These are phyloP conservation scores for Nematolebias whitei DNA, from an alignment of 2,113 vertebrate genomes.

Conservation along the genomic window DNA sequence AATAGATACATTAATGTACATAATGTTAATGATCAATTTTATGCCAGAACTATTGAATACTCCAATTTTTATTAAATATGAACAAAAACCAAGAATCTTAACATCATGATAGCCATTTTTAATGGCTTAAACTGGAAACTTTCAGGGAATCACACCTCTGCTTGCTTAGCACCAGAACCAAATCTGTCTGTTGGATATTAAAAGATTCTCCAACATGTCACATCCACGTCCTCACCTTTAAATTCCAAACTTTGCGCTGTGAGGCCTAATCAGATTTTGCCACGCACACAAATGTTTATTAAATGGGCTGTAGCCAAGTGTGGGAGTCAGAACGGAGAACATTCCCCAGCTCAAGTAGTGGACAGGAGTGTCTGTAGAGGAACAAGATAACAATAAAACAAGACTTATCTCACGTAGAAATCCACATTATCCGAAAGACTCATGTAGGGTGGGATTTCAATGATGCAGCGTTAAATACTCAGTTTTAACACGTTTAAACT, in stretches of 20 bases:
- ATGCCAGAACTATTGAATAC: too few relatives aligned
- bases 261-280: conserved; percentile 70
- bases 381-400: conserved; percentile 50
- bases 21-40: too few relatives aligned
- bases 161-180: not conserved
- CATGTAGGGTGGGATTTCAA: not conserved
- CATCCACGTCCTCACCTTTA: conserved; percentile 7
- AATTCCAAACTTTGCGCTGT: conserved; percentile 25
- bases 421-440: conserved; percentile 8
- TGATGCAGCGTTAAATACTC: not conserved
- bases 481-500: not conserved
- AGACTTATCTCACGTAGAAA: conserved; percentile 23
- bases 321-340: conserved; percentile 46
- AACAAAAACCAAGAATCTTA: too few relatives aligned
- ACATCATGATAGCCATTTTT: too few relatives aligned
- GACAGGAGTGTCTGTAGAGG: conserved; percentile 34
- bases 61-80: too few relatives aligned
- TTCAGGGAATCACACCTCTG: too few relatives aligned
- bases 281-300: conserved; percentile 57
- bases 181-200: too few relatives aligned
- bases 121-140: too few relatives aligned
- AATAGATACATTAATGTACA: too few relatives aligned
- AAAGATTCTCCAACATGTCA: not conserved
- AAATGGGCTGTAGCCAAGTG: conserved; percentile 51
- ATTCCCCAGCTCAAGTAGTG: conserved; percentile 59